A percentile compares a stretch with the other conserved stretches of the same genome.
These are phyloP conservation scores for Lasioglossum baleicum DNA, from an alignment of 1,140 invertebrate genomes.

Conservation along the genomic window DNA sequence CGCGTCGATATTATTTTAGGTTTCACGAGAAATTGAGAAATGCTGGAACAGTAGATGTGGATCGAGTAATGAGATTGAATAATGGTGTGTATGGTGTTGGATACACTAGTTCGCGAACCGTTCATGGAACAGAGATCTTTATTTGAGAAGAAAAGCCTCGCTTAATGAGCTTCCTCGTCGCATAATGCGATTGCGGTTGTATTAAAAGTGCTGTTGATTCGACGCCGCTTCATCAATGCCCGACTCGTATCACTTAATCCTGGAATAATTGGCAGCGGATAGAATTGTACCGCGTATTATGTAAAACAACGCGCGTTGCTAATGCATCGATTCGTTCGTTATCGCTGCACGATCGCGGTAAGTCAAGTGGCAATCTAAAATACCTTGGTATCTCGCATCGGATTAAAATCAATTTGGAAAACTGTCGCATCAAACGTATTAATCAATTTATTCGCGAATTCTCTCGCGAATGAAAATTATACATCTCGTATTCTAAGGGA, in stretches of 20 bases:
- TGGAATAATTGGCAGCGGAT: neutral
- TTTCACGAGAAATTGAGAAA: too few species aligned
- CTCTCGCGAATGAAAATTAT: too few species aligned
- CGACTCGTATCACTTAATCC: slow-evolving; percentile 36
- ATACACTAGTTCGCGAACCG: neutral
- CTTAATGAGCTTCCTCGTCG: slow-evolving; percentile 3
- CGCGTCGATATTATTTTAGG: too few species aligned
- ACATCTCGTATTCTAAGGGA: too few species aligned
- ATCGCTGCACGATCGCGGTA: too few species aligned
- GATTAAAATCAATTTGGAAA: neutral
- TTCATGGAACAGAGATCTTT: neutral
- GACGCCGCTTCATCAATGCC: slow-evolving; percentile 12
- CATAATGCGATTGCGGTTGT: slow-evolving; percentile 25
- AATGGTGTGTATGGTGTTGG: neutral
- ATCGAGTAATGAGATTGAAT: too few species aligned
- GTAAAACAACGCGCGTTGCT: neutral
- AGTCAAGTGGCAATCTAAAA: too few species aligned
- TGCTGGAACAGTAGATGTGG: too few species aligned
- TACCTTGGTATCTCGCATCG: too few species aligned
- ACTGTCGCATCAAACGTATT: too few species aligned
- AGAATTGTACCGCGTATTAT: slow-evolving; percentile 9
- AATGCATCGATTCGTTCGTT: slow-evolving; percentile 6
- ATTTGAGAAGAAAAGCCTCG: neutral
- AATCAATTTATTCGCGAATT: too few species aligned
- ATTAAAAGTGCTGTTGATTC: slow-evolving; percentile 8